Base-by-base conservation (phyloP, 1,140 invertebrate genomes). In the Drosophila tani region DNA sequence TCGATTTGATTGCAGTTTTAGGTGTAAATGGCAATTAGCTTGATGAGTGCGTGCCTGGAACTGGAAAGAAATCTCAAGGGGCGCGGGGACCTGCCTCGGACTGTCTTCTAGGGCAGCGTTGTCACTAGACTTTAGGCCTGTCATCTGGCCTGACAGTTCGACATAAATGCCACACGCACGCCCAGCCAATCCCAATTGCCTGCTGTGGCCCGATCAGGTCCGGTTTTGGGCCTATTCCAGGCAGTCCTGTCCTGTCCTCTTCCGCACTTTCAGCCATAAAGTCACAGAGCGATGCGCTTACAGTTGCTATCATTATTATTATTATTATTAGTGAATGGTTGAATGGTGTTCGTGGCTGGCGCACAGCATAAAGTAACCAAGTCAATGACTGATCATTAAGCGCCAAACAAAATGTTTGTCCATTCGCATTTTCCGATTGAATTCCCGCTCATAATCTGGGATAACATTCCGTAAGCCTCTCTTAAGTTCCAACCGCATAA, bases 21-120 rank as follows among this genome's bases (percentile, higher is more conserved):
- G 82, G 82, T 85, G 82, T 85, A 85, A 85, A 79, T 79, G 83
- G 83, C 79, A 82, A 87, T 86, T 87, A 87, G 82, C 47, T 40
- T 73, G 76, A 83, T 45, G 80, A 69, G 71, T 45, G 60, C 49
- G 68, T 38, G 19, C 38, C 40, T 40, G 11, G 38, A 35, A 21
- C 4, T 19, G 62, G 57, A 38, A 29, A 14, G 7, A 38, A 17
- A 11, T 15, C 14, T 11, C 21, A 17, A 17, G 45, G 45, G 35
- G 32, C 0, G 45, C 17, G 41, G 35, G 24, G 40, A 38, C 1
- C 35, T 24, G 19, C 1, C 19, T 19, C 14, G 8, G 57, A 11
- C 60, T 79, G 81, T 71, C 66, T 43, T 57, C 41, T 50, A 64
- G 71, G 70, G 75, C 82, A 66, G 87, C 75, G 76, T 87, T 86